Conservation (phyloP, 2,888 invertebrate species). For the Eupithecia inturbata region DNA sequence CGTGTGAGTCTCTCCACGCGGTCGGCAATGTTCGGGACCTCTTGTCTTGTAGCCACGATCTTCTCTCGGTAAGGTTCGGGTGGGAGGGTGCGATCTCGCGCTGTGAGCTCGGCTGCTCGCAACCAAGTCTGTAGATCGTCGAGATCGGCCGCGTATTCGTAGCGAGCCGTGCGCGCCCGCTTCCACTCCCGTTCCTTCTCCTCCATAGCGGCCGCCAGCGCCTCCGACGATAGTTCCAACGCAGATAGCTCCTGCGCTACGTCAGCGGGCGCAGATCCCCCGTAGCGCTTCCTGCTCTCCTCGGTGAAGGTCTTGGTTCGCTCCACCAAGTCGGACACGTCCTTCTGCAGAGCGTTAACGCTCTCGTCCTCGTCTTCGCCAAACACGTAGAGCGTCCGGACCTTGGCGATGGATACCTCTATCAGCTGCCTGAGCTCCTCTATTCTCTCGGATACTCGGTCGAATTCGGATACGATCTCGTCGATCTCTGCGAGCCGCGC, state of each 20-base stretch:
- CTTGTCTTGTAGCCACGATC: conserved; percentile 90
- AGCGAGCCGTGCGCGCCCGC: conserved; percentile 91
- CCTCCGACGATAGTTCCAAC: conserved; percentile 92
- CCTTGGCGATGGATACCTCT: conserved; percentile 86
- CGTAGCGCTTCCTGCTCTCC: conserved; percentile 85
- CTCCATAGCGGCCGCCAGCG: conserved; percentile 91
- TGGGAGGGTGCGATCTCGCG: conserved; percentile 91
- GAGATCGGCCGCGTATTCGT: conserved; percentile 91
- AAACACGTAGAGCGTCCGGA: conserved; percentile 90
- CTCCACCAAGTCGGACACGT: conserved; percentile 83
- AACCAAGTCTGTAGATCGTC: conserved; percentile 94
- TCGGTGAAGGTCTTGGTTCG: conserved; percentile 85
- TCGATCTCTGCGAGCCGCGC: conserved; percentile 90
- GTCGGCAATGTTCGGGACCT: conserved; percentile 88
- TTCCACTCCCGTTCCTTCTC: conserved; percentile 94
- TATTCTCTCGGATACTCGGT: conserved; percentile 88
- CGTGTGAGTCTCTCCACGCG: conserved; percentile 90
- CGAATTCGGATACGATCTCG: conserved; percentile 90
- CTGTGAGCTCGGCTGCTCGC: conserved; percentile 91
- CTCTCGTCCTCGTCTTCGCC: conserved; percentile 87
- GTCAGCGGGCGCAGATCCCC: conserved; percentile 89
- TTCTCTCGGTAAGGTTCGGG: conserved; percentile 91
- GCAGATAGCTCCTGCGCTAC: conserved; percentile 91
- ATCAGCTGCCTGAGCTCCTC: conserved; percentile 88
- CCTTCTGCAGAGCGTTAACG: conserved; percentile 83